These are phyloP conservation scores for Marisa cornuarietis DNA, from an alignment of 1,140 invertebrate genomes.

Conservation along the genomic window DNA sequence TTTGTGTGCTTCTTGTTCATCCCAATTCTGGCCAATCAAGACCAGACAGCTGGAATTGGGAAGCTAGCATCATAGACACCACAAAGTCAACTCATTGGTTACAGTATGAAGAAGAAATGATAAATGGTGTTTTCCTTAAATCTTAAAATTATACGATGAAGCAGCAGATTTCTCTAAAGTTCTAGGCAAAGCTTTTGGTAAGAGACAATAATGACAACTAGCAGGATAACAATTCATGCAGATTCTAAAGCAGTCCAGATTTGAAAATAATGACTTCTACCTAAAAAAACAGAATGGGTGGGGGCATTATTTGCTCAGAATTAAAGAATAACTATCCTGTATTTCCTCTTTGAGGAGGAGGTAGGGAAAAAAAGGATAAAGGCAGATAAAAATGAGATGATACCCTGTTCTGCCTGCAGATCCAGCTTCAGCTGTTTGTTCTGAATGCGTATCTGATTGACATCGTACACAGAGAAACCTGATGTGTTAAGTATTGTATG, in stretches of 20 bases:
- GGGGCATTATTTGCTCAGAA: not conserved
- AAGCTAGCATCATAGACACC: too few relatives aligned
- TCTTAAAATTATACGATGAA: too few relatives aligned
- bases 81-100: too few relatives aligned
- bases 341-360: not conserved
- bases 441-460: constrained; percentile 40
- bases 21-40: too few relatives aligned
- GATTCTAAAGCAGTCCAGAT: not conserved
- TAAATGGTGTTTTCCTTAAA: too few relatives aligned
- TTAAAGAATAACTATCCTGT: not conserved
- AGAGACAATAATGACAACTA: not conserved
- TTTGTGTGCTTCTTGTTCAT: too few relatives aligned
- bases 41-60: too few relatives aligned
- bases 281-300: too few relatives aligned
- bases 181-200: too few relatives aligned
- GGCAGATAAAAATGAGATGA: not conserved
- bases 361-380: not conserved
- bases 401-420: constrained; percentile 51
- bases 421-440: constrained; percentile 48
- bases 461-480: constrained; percentile 27
- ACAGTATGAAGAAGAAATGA: too few relatives aligned
- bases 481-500: constrained; percentile 11
- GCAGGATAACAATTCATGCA: not conserved
- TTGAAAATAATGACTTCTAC: not conserved
- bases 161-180: too few relatives aligned